Evolutionary conservation across 1,140 invertebrate species (phyloP).

Genomic region (Mizuhopecten yessoensis): DNA sequence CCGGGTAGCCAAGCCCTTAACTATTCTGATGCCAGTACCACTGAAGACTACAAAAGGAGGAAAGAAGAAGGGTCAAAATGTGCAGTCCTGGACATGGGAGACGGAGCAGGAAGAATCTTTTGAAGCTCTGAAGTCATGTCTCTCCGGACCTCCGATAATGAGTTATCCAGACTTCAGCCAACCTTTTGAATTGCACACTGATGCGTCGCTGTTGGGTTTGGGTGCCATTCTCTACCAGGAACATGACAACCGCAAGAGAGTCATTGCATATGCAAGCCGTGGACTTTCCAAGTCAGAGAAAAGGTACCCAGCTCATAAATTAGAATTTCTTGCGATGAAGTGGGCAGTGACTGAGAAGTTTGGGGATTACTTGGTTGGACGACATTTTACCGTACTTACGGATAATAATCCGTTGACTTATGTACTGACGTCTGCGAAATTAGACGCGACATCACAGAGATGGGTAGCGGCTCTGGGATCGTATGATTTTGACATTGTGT

Average conservation of each 20-base stretch:
- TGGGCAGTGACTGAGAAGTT: slow-evolving; percentile 64
- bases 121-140: neutral
- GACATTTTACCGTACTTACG: slow-evolving; percentile 44
- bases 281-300: slow-evolving; percentile 57
- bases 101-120: too few species aligned
- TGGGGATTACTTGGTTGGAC: slow-evolving; percentile 51
- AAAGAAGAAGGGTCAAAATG: too few species aligned
- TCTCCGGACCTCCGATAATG: neutral
- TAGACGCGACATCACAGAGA: slow-evolving; percentile 55
- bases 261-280: neutral
- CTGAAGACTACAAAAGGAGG: too few species aligned
- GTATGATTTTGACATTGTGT: slow-evolving; percentile 52
- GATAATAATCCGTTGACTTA: slow-evolving; percentile 60
- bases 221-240: neutral
- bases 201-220: neutral
- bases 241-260: neutral
- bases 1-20: too few species aligned
- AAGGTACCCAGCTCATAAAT: slow-evolving; percentile 49
- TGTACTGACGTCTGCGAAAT: slow-evolving; percentile 51
- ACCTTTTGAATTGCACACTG: neutral
- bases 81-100: too few species aligned
- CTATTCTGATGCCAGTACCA: too few species aligned
- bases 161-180: neutral
- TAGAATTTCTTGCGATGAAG: slow-evolving; percentile 61
- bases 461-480: slow-evolving; percentile 44